phyloP scores from a whole-genome alignment of 2,113 vertebrate species.

The Theristicus caerulescens region DNA sequence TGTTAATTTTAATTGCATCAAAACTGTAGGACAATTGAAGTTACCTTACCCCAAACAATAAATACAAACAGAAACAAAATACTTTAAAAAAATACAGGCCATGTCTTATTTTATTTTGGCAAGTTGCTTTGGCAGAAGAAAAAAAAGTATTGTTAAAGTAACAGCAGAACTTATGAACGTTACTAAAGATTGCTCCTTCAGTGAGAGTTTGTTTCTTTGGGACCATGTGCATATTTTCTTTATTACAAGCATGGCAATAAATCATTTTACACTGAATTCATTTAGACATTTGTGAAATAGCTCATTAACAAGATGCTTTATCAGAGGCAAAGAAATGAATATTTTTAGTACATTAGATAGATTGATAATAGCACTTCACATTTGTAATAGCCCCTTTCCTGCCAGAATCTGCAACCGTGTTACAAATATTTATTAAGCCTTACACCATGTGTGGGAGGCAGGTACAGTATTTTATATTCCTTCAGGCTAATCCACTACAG shows the following conservation, averaged over 20 bases:
- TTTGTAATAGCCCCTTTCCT: neutral
- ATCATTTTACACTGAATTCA: slow-evolving; percentile 7
- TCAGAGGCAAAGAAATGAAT: slow-evolving; percentile 7
- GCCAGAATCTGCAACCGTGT: neutral
- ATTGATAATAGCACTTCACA: neutral
- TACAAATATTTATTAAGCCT: neutral
- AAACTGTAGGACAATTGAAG: neutral
- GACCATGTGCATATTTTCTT: neutral
- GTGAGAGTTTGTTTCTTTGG: neutral
- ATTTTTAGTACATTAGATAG: slow-evolving; percentile 17
- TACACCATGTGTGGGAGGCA: neutral
- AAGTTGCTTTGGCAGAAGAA: neutral
- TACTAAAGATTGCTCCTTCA: neutral
- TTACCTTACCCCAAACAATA: neutral
- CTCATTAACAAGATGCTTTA: slow-evolving; percentile 2
- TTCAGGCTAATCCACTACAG: neutral
- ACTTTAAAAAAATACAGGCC: neutral
- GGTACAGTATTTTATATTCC: neutral
- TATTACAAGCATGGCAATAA: neutral
- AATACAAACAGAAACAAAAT: neutral
- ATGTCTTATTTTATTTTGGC: neutral
- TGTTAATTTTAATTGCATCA: neutral
- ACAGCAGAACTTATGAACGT: neutral
- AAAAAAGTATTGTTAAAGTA: neutral
- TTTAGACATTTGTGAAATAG: slow-evolving; percentile 20